phyloP scores from a whole-genome alignment of 30 jellyfish, hydroid and myxozoan species.

The Aurelia sp. region DNA sequence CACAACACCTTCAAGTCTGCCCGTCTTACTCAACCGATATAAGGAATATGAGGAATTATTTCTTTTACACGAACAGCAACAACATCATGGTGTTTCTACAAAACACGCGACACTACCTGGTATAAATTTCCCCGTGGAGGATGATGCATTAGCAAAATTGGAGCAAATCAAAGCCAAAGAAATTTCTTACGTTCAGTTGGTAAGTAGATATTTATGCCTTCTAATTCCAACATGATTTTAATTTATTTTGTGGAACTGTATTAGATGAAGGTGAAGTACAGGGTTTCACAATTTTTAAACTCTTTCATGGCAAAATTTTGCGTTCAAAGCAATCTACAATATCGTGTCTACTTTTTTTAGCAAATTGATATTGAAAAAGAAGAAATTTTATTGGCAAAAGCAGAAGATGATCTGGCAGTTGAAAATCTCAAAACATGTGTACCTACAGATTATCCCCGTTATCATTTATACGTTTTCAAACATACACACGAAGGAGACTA shows the following conservation, averaged over 20 bases:
- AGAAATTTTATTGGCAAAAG: slow-evolving; percentile 69
- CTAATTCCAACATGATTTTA: no score
- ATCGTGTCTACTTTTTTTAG: slow-evolving; percentile 20
- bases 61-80: slow-evolving; percentile 38
- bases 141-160: slow-evolving; percentile 77
- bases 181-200: slow-evolving; percentile 86
- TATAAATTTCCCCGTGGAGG: slow-evolving; percentile 83
- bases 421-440: slow-evolving; percentile 55
- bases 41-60: background rate
- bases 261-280: no score
- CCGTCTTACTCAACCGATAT: no score
- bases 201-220: slow-evolving; percentile 12
- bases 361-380: slow-evolving; percentile 83
- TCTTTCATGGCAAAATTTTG: no score
- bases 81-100: slow-evolving; percentile 70
- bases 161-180: slow-evolving; percentile 69
- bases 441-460: slow-evolving; percentile 88
- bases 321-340: no score
- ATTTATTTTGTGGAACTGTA: no score
- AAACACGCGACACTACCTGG: slow-evolving; percentile 93
- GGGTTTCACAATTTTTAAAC: no score
- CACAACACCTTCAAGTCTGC: no score
- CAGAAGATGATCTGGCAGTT: slow-evolving; percentile 56
- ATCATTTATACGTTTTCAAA: slow-evolving; percentile 90
- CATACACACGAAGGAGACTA: slow-evolving; percentile 99